Conservation (phyloP, 2,888 invertebrate genomes). For the Mesorhabditis spiculigera region DNA sequence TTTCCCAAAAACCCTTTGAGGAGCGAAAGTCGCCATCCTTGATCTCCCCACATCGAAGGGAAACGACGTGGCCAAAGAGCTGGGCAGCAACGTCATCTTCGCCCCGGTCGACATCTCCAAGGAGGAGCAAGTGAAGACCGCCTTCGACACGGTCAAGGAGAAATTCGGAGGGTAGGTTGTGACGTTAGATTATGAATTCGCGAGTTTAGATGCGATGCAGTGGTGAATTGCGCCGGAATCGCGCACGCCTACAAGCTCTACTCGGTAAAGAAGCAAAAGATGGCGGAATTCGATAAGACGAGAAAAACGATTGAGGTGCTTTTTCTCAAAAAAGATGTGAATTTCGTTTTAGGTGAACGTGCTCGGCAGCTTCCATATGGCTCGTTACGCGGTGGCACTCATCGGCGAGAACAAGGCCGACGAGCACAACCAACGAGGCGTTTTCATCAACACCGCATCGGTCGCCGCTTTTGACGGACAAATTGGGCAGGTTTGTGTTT, state of each 20-base stretch:
- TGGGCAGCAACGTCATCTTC: conserved; percentile 73
- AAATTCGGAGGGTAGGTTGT: conserved; percentile 72
- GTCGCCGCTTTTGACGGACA: conserved; percentile 94
- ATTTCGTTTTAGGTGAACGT: conserved; percentile 72
- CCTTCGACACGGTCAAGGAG: conserved; percentile 66
- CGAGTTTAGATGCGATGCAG: conserved; percentile 69
- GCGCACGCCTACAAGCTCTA: conserved; percentile 80
- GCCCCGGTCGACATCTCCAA: conserved; percentile 74
- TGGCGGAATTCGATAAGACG: conserved; percentile 71
- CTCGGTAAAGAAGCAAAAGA: conserved; percentile 78
- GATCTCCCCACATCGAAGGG: conserved; percentile 84
- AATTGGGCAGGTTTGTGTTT: conserved; percentile 72
- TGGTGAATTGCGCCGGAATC: conserved; percentile 93
- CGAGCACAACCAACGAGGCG: conserved; percentile 78
- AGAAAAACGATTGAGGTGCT: conserved; percentile 43
- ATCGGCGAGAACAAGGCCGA: conserved; percentile 74
- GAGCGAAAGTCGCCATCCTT: conserved; percentile 80
- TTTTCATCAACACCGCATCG: conserved; percentile 89
- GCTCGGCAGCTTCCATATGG: conserved; percentile 87
- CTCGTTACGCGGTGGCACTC: conserved; percentile 76
- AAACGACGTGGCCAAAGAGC: conserved; percentile 71
- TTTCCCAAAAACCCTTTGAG: conserved; percentile 64
- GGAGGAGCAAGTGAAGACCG: conserved; percentile 42
- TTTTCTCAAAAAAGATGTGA: not conserved
- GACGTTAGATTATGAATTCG: not conserved